Conservation (phyloP, 2,888 invertebrate genomes). For the Acleris emargana region DNA sequence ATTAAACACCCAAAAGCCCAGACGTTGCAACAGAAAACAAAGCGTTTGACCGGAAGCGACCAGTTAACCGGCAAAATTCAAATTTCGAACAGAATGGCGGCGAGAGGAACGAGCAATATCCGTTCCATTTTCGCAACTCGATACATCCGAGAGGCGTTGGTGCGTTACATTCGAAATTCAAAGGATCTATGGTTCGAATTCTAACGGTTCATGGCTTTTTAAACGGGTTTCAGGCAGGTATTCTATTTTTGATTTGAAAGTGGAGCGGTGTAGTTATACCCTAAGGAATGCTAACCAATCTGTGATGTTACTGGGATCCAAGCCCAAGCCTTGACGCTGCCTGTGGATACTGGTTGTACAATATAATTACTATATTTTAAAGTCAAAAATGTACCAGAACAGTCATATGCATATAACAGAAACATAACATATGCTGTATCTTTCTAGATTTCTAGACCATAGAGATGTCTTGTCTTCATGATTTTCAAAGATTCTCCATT, state of each 20-base stretch:
- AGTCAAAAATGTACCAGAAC: too few relatives aligned
- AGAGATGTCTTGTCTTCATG: too few relatives aligned
- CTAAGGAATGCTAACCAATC: too few relatives aligned
- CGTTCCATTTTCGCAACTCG: constrained; percentile 81
- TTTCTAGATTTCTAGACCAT: too few relatives aligned
- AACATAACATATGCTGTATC: too few relatives aligned
- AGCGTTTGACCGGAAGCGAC: constrained; percentile 72
- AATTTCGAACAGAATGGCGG: constrained; percentile 78
- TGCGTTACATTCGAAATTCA: constrained; percentile 66
- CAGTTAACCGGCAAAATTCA: constrained; percentile 82
- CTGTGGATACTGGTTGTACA: too few relatives aligned
- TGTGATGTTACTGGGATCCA: too few relatives aligned
- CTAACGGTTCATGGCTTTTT: constrained; percentile 30
- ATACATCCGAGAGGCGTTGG: constrained; percentile 66
- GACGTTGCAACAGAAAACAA: constrained; percentile 64
- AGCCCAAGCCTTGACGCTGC: too few relatives aligned
- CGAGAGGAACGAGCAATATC: constrained; percentile 80
- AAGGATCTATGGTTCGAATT: constrained; percentile 51
- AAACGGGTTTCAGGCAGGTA: not conserved
- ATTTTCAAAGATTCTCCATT: too few relatives aligned
- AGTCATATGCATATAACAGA: too few relatives aligned
- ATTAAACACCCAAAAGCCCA: constrained; percentile 30
- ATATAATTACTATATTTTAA: too few relatives aligned
- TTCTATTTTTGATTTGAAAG: not conserved
- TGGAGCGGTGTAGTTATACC: too few relatives aligned